Base-by-base conservation (phyloP, 2,888 invertebrate species). In the Drosophila subsilvestris region DNA sequence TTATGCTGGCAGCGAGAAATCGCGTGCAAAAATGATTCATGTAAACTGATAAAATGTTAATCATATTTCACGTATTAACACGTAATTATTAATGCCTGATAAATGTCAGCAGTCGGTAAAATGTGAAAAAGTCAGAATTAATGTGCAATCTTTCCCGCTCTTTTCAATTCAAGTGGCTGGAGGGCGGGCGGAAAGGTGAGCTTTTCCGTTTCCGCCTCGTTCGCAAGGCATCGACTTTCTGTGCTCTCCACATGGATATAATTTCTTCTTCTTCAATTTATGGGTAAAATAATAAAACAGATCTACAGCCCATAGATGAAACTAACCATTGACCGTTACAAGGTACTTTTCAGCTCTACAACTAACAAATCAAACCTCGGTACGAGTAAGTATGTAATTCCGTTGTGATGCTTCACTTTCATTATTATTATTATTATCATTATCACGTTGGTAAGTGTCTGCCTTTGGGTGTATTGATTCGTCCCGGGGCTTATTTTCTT, bases 51-150 rank as follows among this genome's bases (percentile, higher is more conserved):
- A 63, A 55, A 60, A 61, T 66, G 66, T 78, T 71, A 74, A 86
- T 78, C 74, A 73, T 71, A 60, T 56, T 62, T 47, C 61, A 56
- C 60, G 43, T 72, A 75, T 80, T 80, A 86, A 76, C 77, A 83
- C 74, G 56, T 74, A 61, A 68, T 78, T 74, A 82, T 70, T 63
- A 58, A 61, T 76, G 67, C 63, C 72, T 72, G 75, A 74, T 74
- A 74, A 75, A 69, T 63, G 59, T 49, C 61, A 50, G 29, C 75
- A 74, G 68, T 69, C 56, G 58, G 59, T 73, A 51, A 44, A 73
- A 72, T 14, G 58, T 25, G 45, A 51, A 63, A 58, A 65, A 59
- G 49, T 68, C 48, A 49, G 55, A 50, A 61, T 75, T 69, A 62
- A 62, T 60, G 51, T 58, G 42, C 54, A 67, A 54, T 53, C 60